A percentile compares a stretch with the other conserved stretches of the same genome.
phyloP scores from a whole-genome alignment of 1,140 invertebrate genomes.

The Chionoecetes opilio region DNA sequence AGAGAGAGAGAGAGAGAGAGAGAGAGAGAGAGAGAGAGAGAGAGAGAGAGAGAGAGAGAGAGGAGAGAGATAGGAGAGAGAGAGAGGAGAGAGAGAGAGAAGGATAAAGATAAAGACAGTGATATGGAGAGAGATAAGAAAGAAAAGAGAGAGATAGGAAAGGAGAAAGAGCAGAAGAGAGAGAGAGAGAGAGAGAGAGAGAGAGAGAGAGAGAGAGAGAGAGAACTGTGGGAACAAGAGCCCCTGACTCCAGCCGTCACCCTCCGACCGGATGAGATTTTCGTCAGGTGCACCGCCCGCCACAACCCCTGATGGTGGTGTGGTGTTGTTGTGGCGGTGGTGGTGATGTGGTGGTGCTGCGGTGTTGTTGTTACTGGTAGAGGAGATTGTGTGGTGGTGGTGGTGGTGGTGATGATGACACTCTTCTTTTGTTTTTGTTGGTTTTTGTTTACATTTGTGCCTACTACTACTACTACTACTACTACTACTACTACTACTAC shows the following conservation, averaged over 20 bases:
- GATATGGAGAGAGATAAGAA: background rate
- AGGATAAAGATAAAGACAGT: background rate
- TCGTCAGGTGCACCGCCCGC: background rate
- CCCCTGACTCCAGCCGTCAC: background rate
- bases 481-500: constrained; percentile 11
- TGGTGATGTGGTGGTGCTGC: background rate
- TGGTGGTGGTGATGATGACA: background rate
- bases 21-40: constrained; percentile 62
- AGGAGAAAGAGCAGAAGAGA: background rate
- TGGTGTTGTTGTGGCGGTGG: background rate
- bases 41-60: constrained; percentile 57
- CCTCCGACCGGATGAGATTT: constrained; percentile 6
- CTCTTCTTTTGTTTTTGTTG: too few relatives aligned
- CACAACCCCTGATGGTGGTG: background rate
- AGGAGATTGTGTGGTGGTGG: background rate
- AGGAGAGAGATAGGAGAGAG: too few relatives aligned
- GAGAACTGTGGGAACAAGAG: constrained; percentile 33
- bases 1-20: constrained; percentile 58
- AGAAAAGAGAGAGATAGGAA: background rate
- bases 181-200: constrained; percentile 58
- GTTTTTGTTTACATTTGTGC: too few relatives aligned
- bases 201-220: constrained; percentile 60
- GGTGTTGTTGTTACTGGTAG: background rate
- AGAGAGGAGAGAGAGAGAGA: background rate
- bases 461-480: constrained; percentile 29